Evolutionary conservation across 35 echinoderm and acorn worm species (phyloP).

Genomic region (Ptychodera flava): DNA sequence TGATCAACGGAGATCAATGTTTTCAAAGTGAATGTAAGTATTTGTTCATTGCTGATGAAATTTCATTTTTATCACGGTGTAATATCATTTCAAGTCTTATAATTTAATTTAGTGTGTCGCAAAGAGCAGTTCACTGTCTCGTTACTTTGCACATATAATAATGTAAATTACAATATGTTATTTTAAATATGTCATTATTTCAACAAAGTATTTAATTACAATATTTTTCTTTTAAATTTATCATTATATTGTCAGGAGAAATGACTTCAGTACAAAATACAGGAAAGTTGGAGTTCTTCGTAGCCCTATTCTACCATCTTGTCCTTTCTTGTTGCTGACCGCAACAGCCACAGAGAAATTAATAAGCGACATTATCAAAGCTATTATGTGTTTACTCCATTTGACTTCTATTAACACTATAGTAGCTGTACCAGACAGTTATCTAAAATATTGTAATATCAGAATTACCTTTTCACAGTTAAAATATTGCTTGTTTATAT

Average conservation of each 20-base stretch:
- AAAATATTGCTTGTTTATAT: not conserved
- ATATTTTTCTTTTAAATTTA: not conserved
- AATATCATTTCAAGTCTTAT: too few species aligned
- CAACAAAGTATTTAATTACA: not conserved
- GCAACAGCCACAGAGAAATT: not conserved
- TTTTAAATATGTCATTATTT: too few species aligned
- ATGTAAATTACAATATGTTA: too few species aligned
- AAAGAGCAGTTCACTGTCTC: too few species aligned
- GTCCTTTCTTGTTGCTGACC: not conserved
- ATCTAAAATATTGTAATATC: not conserved
- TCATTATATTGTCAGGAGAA: not conserved
- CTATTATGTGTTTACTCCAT: not conserved
- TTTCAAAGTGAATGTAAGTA: too few species aligned
- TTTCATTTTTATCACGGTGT: too few species aligned
- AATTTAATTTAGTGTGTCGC: too few species aligned
- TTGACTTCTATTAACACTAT: not conserved
- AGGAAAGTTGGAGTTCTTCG: not conserved
- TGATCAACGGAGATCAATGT: too few species aligned
- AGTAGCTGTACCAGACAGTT: not conserved
- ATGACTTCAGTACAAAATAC: not conserved
- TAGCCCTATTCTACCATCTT: not conserved
- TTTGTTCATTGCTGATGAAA: too few species aligned
- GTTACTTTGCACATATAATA: too few species aligned
- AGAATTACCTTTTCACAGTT: too few species aligned
- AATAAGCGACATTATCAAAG: too few species aligned